Evolutionary conservation across 2,888 invertebrate species (phyloP).

Genomic region (Diarsia brunnea): DNA sequence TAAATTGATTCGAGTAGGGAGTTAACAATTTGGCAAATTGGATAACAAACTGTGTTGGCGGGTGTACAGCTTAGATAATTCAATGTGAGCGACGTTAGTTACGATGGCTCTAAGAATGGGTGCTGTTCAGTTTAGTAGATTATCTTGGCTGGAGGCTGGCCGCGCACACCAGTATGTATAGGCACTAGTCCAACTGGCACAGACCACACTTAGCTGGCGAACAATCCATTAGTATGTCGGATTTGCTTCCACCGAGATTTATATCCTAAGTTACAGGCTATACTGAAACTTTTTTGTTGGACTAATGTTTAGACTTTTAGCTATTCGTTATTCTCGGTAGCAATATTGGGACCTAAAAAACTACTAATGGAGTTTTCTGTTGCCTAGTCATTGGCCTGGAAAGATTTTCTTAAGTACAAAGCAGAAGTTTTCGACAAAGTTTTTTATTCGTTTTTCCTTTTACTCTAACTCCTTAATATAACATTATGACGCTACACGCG

Average conservation of each 20-base stretch:
- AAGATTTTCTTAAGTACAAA: constrained; percentile 8
- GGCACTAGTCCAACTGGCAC: constrained; percentile 86
- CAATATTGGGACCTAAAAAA: constrained; percentile 20
- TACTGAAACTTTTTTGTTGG: constrained; percentile 66
- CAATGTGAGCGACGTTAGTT: constrained; percentile 72
- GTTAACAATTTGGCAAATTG: constrained; percentile 53
- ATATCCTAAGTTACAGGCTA: constrained; percentile 73
- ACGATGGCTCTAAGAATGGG: constrained; percentile 74
- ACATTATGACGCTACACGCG: constrained; percentile 45
- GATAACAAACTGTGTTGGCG: constrained; percentile 65
- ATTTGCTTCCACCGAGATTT: constrained; percentile 80
- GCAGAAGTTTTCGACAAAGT: constrained; percentile 4
- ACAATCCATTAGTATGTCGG: constrained; percentile 86
- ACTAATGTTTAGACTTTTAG: constrained; percentile 58
- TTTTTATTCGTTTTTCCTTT: neutral
- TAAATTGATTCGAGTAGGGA: constrained; percentile 42
- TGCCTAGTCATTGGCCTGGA: constrained; percentile 1
- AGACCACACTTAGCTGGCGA: constrained; percentile 77
- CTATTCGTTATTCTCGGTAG: constrained; percentile 37
- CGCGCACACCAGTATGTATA: constrained; percentile 72
- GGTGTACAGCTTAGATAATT: constrained; percentile 72
- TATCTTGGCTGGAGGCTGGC: constrained; percentile 80
- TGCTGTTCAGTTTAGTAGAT: constrained; percentile 79
- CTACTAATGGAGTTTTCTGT: constrained; percentile 22
- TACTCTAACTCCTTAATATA: constrained; percentile 25